Percentiles rank a stretch among this genome's conserved stretches.
Evolutionary conservation across 1,140 invertebrate species (phyloP).

Genomic region (Papilio helenus): DNA sequence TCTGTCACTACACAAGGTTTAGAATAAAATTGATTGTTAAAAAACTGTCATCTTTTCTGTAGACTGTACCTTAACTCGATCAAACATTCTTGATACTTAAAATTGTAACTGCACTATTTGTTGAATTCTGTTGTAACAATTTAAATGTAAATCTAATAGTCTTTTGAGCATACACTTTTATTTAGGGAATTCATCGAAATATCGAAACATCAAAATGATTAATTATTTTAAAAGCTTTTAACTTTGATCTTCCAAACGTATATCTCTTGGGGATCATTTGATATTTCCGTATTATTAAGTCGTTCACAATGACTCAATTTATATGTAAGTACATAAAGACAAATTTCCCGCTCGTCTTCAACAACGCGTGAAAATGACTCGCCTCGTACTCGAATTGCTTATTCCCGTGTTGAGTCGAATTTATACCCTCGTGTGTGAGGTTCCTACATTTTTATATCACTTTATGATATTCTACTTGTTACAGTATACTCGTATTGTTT

Average conservation of each 20-base stretch:
- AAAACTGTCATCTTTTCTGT: too few relatives aligned
- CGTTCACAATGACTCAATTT: constrained; percentile 18
- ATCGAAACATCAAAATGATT: neutral
- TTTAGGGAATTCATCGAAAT: neutral
- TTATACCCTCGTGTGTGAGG: neutral
- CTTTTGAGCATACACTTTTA: too few relatives aligned
- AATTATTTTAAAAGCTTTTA: neutral
- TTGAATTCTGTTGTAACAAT: too few relatives aligned
- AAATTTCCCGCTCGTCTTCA: constrained; percentile 22
- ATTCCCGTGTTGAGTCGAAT: constrained; percentile 8
- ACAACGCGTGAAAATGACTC: constrained; percentile 28
- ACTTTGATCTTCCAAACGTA: neutral
- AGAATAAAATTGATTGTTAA: too few relatives aligned
- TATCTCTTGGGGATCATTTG: constrained; percentile 10
- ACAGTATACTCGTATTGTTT: neutral
- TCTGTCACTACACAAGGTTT: too few relatives aligned
- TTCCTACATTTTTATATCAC: constrained; percentile 1
- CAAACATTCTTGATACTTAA: too few relatives aligned
- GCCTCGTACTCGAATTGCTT: constrained; percentile 7
- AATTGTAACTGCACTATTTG: too few relatives aligned
- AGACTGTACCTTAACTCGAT: too few relatives aligned
- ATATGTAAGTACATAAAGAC: constrained; percentile 30
- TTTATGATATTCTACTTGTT: constrained; percentile 4
- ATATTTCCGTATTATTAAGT: constrained; percentile 25
- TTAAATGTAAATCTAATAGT: too few relatives aligned